Base-by-base conservation (phyloP, 2,797 vertebrate genomes). In the Galago senegalensis region DNA sequence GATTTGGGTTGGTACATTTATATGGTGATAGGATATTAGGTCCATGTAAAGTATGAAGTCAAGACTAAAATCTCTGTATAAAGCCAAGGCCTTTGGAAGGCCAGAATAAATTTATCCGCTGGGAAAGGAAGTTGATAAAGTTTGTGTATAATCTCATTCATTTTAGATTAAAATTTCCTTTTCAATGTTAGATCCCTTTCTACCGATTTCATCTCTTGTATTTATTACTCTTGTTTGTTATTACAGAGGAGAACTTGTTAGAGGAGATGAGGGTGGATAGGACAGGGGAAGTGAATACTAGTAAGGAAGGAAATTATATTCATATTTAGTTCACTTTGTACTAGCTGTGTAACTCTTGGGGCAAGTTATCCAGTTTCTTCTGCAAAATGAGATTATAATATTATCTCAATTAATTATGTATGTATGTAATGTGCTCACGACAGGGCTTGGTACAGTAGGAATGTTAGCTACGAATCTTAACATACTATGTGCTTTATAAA, bases 401-500 rank as follows among this genome's bases (percentile, higher is more conserved):
- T n/a, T 53, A 43, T 17, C 40, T 70, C 80, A 65, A 67, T 31
- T 31, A 80, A 85, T 72, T 67, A 27, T 43, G 31, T 31, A 60
- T 20, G 37, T 9, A 16, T 5, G 11, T 34, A 63, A 93, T 80
- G 16, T 79, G n/a, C 25, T 85, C 89, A 80, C 80, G 58, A 81
- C 31, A 85, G 8, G 73, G 7, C 10, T 65, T 73, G 37, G 8
- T 58, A 80, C 9, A 85, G 63, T 58, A 7, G 67, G 73, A 67
- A 85, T 75, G 21, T 53, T 86, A 81, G 37, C 37, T 75, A 49
- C 8, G 60, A 53, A 86, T 49, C 31, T 18, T 94, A 92, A 58
- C 25, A 70, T 12, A 87, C 5, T 61, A 43, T 63, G 23, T 90
- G 23, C 40, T 92, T 92, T 81, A 76, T 80, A 81, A 92, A 92